phyloP scores from a whole-genome alignment of 2,797 vertebrate species.

The Vultur gryphus region DNA sequence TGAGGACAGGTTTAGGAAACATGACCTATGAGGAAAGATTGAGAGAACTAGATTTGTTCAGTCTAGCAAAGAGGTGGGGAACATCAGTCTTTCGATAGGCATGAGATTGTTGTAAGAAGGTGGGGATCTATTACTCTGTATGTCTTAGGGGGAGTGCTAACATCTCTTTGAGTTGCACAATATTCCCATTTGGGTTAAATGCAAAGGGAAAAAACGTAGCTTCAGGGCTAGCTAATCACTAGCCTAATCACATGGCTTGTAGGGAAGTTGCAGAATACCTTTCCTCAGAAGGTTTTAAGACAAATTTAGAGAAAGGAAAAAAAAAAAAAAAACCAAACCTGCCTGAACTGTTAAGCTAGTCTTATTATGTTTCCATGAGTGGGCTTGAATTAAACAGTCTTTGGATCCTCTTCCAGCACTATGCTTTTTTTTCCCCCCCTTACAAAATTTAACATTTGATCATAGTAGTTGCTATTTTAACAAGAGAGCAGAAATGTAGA shows the following conservation, averaged over 20 bases:
- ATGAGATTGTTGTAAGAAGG: not conserved
- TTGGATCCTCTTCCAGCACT: not conserved
- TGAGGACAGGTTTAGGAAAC: not conserved
- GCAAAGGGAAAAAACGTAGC: not conserved
- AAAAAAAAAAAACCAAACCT: not conserved
- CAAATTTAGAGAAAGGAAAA: not conserved
- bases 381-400: conserved; percentile 26
- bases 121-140: not conserved
- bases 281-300: not conserved
- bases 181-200: not conserved
- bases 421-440: not conserved
- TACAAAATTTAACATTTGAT: not conserved
- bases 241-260: not conserved
- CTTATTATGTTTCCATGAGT: not conserved
- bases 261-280: not conserved
- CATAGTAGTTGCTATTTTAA: conserved; percentile 31
- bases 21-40: not conserved
- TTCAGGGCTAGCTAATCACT: not conserved
- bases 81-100: not conserved
- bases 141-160: not conserved
- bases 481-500: not conserved
- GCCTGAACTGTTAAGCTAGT: not conserved
- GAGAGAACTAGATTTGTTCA: conserved; percentile 16
- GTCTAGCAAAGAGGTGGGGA: not conserved
- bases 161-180: not conserved